These are phyloP conservation scores for Neoitamus cyanurus DNA, from an alignment of 2,888 invertebrate genomes.

Conservation along the genomic window DNA sequence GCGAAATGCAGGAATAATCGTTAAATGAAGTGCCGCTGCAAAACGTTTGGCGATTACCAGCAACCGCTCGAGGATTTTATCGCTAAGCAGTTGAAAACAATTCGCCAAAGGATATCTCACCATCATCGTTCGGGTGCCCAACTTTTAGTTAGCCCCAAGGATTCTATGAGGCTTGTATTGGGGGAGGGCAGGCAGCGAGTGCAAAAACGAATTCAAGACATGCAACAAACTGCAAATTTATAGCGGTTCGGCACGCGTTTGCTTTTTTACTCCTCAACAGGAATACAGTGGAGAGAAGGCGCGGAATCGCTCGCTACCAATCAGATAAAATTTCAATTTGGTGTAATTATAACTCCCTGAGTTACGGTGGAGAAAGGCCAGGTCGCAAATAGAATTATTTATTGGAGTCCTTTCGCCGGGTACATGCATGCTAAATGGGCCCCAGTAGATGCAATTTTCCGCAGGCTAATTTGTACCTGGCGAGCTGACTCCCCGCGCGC, in stretches of 20 bases:
- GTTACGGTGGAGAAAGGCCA: slow-evolving; percentile 25
- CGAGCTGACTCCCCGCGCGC: background rate
- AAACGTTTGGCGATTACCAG: slow-evolving; percentile 32
- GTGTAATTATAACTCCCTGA: slow-evolving; percentile 35
- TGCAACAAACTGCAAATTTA: slow-evolving; percentile 46
- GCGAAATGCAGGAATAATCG: slow-evolving; percentile 29
- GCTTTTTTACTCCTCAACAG: background rate
- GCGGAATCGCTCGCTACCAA: background rate
- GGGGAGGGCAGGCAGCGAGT: background rate
- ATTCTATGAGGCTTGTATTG: background rate
- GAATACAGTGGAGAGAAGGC: background rate
- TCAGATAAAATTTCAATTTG: slow-evolving; percentile 47
- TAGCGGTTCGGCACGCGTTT: slow-evolving; percentile 36
- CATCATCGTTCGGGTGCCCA: background rate
- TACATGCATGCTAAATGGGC: slow-evolving; percentile 38
- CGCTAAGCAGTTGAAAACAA: slow-evolving; percentile 34
- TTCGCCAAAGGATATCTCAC: slow-evolving; percentile 5
- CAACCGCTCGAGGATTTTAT: slow-evolving; percentile 34
- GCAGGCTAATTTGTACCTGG: slow-evolving; percentile 32
- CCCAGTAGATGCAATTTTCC: slow-evolving; percentile 36
- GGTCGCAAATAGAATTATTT: slow-evolving; percentile 44
- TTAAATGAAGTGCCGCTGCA: slow-evolving; percentile 33
- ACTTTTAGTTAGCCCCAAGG: background rate
- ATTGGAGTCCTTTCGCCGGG: slow-evolving; percentile 13
- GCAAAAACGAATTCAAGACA: slow-evolving; percentile 36